A percentile compares a stretch with the other conserved stretches of the same genome.
Evolutionary conservation across 2,797 vertebrate genomes (phyloP).

Genomic region (Nyctibius grandis): DNA sequence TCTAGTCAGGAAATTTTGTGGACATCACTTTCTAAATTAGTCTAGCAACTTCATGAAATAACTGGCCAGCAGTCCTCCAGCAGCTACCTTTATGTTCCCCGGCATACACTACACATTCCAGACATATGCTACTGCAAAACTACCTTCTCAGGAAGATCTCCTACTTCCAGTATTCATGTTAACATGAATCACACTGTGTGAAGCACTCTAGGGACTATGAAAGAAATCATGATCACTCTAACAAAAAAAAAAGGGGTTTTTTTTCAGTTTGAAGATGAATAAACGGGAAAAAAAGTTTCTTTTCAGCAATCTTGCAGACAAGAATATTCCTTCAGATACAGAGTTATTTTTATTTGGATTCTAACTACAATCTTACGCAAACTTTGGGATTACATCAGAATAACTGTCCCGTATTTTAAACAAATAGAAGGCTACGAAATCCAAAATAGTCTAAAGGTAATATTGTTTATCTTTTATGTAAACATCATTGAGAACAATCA

Average conservation of each 20-base stretch:
- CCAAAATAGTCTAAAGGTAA: background rate
- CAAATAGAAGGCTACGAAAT: background rate
- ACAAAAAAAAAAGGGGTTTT: background rate
- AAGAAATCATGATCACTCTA: background rate
- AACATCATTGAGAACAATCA: background rate
- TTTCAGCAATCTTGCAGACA: background rate
- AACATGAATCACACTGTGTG: background rate
- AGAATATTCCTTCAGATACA: background rate
- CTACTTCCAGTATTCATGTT: background rate
- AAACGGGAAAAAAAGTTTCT: background rate
- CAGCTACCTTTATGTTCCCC: background rate
- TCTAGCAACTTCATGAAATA: background rate
- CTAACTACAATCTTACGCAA: background rate
- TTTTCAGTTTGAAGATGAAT: background rate
- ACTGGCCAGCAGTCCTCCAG: background rate
- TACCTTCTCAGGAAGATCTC: background rate
- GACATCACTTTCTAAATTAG: background rate
- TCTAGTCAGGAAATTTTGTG: background rate
- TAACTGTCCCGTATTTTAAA: background rate
- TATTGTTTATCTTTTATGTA: background rate
- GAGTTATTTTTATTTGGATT: background rate
- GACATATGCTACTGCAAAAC: background rate
- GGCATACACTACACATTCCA: background rate
- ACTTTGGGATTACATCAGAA: background rate
- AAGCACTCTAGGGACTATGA: background rate